Evolutionary conservation across 2,797 vertebrate species (phyloP).

Genomic region (Alosa sapidissima): DNA sequence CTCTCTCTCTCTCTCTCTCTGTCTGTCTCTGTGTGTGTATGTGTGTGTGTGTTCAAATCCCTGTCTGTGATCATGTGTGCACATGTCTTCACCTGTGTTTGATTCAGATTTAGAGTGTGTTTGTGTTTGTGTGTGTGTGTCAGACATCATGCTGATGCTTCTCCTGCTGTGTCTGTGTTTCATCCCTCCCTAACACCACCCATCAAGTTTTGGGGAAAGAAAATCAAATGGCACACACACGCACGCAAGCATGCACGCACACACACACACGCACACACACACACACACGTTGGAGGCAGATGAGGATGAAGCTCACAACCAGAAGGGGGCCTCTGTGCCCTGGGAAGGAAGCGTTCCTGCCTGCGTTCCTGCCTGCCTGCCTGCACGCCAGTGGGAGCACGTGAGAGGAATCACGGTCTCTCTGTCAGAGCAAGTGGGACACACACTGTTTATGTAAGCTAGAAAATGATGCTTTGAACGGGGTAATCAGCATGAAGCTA

Average conservation of each 20-base stretch:
- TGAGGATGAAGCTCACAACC: neutral
- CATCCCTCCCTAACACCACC: neutral
- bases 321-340: slow-evolving; percentile 11
- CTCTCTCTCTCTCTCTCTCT: no score
- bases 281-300: neutral
- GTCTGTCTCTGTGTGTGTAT: neutral
- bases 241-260: no score
- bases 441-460: slow-evolving; percentile 54
- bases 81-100: neutral
- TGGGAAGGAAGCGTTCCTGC: slow-evolving; percentile 20
- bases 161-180: neutral
- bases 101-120: neutral
- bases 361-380: slow-evolving; percentile 19
- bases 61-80: neutral
- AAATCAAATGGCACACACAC: no score
- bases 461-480: slow-evolving; percentile 58
- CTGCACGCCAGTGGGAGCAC: slow-evolving; percentile 35
- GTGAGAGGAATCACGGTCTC: slow-evolving; percentile 47
- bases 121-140: neutral
- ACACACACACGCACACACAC: no score
- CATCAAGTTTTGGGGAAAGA: no score
- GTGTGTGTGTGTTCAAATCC: neutral
- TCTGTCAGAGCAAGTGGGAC: slow-evolving; percentile 39
- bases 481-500: slow-evolving; percentile 53
- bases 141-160: slow-evolving; percentile 10